Percentiles rank a stretch among this genome's conserved stretches.
Evolutionary conservation across 1,140 invertebrate species (phyloP).

Genomic region (Pteromalus puparum): DNA sequence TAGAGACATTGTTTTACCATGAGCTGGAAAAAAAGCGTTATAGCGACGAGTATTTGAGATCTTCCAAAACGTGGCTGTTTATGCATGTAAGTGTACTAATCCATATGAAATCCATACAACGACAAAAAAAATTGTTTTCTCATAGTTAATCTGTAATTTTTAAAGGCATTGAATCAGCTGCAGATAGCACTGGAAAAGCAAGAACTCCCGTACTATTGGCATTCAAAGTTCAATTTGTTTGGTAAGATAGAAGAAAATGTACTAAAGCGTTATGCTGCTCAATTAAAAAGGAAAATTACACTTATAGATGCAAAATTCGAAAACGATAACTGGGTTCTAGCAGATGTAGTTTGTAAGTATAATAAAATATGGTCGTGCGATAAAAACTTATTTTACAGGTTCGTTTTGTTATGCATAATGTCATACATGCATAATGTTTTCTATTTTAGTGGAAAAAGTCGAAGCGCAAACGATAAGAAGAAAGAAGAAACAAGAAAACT

Average conservation of each 20-base stretch:
- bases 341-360: slow-evolving; percentile 58
- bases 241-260: neutral
- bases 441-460: no score
- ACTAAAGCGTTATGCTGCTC: slow-evolving; percentile 44
- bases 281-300: slow-evolving; percentile 54
- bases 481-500: no score
- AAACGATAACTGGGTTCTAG: slow-evolving; percentile 49
- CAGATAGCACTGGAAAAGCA: slow-evolving; percentile 20
- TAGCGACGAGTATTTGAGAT: slow-evolving; percentile 35
- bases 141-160: no score
- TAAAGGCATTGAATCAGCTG: slow-evolving; percentile 50
- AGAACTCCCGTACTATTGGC: slow-evolving; percentile 58
- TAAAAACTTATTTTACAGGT: no score
- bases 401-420: no score
- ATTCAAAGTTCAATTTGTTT: slow-evolving; percentile 58
- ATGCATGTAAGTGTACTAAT: slow-evolving; percentile 43
- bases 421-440: no score
- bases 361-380: no score
- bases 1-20: slow-evolving; percentile 63
- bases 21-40: slow-evolving; percentile 27
- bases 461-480: no score
- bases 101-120: neutral
- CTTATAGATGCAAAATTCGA: slow-evolving; percentile 35
- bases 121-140: neutral
- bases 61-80: slow-evolving; percentile 40